phyloP scores from a whole-genome alignment of 2,797 vertebrate genomes.

The Gallirallus australis region DNA sequence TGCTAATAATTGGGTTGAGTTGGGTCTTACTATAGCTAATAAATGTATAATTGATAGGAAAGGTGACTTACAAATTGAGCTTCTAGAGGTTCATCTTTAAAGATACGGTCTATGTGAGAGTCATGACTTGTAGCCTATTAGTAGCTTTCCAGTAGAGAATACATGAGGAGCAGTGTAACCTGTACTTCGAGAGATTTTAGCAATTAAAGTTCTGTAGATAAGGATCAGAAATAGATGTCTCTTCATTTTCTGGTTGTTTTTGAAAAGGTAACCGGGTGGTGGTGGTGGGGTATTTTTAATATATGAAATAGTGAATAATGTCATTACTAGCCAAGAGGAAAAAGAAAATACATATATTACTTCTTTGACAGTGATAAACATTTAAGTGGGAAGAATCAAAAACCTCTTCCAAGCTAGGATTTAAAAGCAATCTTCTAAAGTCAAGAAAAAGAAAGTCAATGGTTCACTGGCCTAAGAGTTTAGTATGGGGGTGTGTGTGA shows the following conservation, averaged over 20 bases:
- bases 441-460: not conserved
- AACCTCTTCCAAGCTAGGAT: not conserved
- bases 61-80: not conserved
- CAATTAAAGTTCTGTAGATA: not conserved
- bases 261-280: not conserved
- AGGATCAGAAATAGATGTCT: not conserved
- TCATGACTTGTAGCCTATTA: not conserved
- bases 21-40: not conserved
- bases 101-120: not conserved
- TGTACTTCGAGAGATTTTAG: not conserved
- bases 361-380: not conserved
- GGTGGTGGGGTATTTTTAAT: not conserved
- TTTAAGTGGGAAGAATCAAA: not conserved
- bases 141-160: not conserved
- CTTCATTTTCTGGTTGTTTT: not conserved
- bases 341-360: not conserved
- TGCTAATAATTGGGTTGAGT: not conserved
- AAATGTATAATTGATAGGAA: not conserved
- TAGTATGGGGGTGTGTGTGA: not conserved
- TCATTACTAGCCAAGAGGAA: not conserved
- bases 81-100: not conserved
- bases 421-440: not conserved
- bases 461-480: not conserved
- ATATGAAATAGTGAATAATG: not conserved
- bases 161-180: fast-evolving